These are phyloP conservation scores for Petrocephalus sullivani DNA, from an alignment of 2,797 vertebrate species.

Conservation along the genomic window DNA sequence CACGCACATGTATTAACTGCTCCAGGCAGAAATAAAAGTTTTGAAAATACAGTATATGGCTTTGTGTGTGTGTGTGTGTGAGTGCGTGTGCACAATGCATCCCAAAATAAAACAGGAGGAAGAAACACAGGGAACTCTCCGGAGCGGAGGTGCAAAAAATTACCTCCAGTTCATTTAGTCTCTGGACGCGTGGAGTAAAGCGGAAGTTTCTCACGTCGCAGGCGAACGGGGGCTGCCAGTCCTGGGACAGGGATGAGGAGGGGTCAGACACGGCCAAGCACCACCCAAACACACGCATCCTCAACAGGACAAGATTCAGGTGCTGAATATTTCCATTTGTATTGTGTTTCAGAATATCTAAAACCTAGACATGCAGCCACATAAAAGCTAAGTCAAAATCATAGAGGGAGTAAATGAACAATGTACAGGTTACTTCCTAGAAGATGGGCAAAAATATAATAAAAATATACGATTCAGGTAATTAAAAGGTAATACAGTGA, in stretches of 20 bases:
- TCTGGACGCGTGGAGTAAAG: slow-evolving; percentile 91
- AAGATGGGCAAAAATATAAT: background rate
- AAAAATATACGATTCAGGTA: background rate
- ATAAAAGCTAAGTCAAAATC: background rate
- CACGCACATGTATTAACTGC: background rate
- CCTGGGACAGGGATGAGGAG: slow-evolving; percentile 56
- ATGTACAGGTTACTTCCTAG: background rate
- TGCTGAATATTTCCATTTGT: background rate
- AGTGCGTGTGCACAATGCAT: background rate
- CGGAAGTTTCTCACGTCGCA: slow-evolving; percentile 94
- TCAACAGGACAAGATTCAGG: background rate
- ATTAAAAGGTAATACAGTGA: background rate
- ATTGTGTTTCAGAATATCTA: background rate
- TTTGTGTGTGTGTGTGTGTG: background rate
- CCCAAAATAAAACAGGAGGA: background rate
- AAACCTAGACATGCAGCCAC: background rate
- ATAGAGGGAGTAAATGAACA: background rate
- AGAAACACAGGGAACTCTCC: background rate
- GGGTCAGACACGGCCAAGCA: background rate
- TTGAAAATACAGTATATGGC: background rate
- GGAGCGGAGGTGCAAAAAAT: slow-evolving; percentile 33
- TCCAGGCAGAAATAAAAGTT: background rate
- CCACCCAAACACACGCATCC: background rate
- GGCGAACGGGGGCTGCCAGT: slow-evolving; percentile 97
- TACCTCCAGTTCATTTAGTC: slow-evolving; percentile 96